These are phyloP conservation scores for Ceuthmochares aereus DNA, from an alignment of 2,113 vertebrate species.

Conservation along the genomic window DNA sequence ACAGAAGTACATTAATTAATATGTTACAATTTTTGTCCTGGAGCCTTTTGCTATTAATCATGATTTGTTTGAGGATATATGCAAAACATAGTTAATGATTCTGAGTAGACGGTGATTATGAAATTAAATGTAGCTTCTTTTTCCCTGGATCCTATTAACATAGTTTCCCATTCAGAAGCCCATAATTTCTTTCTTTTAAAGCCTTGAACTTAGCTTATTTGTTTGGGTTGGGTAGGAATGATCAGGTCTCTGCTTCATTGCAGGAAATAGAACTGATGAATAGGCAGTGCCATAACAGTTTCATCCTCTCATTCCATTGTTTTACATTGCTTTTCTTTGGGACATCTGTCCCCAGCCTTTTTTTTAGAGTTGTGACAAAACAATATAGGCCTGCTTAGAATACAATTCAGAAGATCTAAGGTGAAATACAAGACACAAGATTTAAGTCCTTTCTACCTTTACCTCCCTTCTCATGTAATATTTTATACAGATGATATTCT, in stretches of 20 bases:
- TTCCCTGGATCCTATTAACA: neutral
- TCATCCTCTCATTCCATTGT: neutral
- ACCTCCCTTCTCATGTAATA: neutral
- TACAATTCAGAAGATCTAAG: neutral
- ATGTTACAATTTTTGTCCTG: neutral
- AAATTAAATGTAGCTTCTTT: conserved; percentile 16
- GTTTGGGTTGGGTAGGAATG: neutral
- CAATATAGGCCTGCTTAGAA: neutral
- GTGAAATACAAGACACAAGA: neutral
- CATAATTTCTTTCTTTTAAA: neutral
- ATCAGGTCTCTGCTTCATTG: neutral
- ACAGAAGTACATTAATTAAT: neutral
- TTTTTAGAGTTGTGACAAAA: neutral
- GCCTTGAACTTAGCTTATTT: neutral
- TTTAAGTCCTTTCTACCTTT: neutral
- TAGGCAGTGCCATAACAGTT: neutral
- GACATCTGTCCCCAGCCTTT: neutral
- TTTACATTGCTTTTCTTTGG: neutral
- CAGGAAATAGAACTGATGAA: neutral
- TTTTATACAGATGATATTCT: neutral
- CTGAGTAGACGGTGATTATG: conserved; percentile 16
- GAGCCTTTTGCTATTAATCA: conserved; percentile 5
- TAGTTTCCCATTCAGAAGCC: neutral
- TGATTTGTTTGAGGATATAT: neutral
- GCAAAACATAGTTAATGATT: conserved; percentile 25